phyloP scores from a whole-genome alignment of 2,797 vertebrate species.

The Sphenodon punctatus region DNA sequence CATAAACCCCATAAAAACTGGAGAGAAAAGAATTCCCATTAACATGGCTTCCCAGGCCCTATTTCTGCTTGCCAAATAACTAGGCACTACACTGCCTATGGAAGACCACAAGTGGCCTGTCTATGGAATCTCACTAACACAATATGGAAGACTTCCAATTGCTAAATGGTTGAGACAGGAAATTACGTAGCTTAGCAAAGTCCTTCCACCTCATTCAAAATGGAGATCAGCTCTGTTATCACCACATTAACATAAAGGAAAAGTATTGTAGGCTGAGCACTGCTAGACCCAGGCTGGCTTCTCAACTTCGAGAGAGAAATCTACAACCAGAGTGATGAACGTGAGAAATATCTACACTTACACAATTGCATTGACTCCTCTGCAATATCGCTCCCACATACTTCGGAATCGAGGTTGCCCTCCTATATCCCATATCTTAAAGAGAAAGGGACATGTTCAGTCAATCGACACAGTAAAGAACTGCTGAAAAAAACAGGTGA shows the following conservation, averaged over 20 bases:
- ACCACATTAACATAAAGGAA: background rate
- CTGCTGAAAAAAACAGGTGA: too few relatives aligned
- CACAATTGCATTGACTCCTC: slow-evolving; percentile 98
- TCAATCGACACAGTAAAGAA: too few relatives aligned
- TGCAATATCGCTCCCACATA: slow-evolving; percentile 99
- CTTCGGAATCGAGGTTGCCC: slow-evolving; percentile 97
- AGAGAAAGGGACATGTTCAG: slow-evolving; percentile 2
- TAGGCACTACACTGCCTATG: too few relatives aligned
- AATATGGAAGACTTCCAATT: background rate
- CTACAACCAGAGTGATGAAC: background rate
- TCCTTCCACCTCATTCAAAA: background rate
- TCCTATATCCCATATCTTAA: slow-evolving; percentile 98
- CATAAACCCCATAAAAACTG: too few relatives aligned
- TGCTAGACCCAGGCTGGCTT: background rate
- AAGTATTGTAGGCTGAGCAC: background rate
- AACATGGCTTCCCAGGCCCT: too few relatives aligned
- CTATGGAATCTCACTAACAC: too few relatives aligned
- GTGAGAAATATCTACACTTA: slow-evolving; percentile 74
- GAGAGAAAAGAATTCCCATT: too few relatives aligned
- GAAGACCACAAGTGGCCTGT: too few relatives aligned
- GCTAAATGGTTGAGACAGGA: background rate
- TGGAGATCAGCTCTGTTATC: background rate
- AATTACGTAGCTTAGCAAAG: background rate
- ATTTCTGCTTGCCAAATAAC: too few relatives aligned
- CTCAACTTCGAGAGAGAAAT: background rate